Percentiles rank a stretch among this genome's conserved stretches.
Evolutionary conservation across 2,113 vertebrate genomes (phyloP).

Genomic region (Leptosomus discolor): DNA sequence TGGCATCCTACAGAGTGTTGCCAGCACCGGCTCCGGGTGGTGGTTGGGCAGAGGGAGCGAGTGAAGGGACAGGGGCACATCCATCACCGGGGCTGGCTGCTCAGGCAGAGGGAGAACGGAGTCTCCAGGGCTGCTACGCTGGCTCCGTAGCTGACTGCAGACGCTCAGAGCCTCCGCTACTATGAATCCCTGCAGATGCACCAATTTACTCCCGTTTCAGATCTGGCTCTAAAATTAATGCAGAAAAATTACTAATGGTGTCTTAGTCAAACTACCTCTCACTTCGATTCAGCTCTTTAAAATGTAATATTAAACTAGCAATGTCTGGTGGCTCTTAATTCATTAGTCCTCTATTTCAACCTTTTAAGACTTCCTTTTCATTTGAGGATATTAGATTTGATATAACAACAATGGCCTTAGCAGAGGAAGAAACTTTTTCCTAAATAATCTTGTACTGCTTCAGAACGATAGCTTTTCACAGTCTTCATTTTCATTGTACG

Average conservation of each 20-base stretch:
- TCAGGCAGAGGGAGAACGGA: neutral
- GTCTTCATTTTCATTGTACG: neutral
- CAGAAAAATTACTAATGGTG: neutral
- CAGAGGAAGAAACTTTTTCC: neutral
- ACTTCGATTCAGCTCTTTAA: neutral
- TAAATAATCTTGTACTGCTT: neutral
- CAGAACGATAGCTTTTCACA: neutral
- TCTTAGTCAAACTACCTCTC: neutral
- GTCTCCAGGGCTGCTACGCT: neutral
- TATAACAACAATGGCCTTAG: neutral
- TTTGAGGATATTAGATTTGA: conserved; percentile 23
- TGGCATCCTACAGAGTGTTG: accelerated
- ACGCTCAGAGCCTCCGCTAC: neutral
- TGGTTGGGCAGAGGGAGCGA: neutral
- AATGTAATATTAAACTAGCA: neutral
- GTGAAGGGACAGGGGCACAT: neutral
- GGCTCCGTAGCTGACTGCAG: neutral
- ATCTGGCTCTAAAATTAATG: neutral
- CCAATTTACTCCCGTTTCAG: neutral
- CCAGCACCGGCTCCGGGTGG: accelerated
- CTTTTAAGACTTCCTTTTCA: neutral
- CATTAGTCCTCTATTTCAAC: neutral
- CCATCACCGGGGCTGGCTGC: neutral
- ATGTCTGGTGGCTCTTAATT: neutral
- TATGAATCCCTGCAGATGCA: neutral